These are phyloP conservation scores for Phalloptychus januarius DNA, from an alignment of 2,797 vertebrate species.

Conservation along the genomic window DNA sequence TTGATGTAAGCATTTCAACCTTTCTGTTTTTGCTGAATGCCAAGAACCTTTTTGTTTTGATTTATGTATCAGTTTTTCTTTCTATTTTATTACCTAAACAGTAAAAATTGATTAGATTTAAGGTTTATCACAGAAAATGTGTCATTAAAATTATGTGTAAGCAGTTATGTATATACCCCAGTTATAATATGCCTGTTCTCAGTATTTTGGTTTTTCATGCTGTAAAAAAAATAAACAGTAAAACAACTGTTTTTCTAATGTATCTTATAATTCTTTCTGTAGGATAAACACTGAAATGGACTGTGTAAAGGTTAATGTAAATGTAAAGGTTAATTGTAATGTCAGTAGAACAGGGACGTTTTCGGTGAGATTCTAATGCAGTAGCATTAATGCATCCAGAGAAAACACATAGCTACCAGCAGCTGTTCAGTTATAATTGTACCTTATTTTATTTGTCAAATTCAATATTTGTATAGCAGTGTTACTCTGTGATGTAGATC, in stretches of 20 bases:
- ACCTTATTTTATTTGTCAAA: neutral
- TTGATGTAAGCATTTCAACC: constrained; percentile 24
- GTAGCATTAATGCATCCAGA: too few relatives aligned
- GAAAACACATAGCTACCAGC: neutral
- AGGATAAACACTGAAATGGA: too few relatives aligned
- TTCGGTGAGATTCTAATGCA: too few relatives aligned
- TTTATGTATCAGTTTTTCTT: constrained; percentile 15
- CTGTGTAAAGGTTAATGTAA: neutral
- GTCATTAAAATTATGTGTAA: constrained; percentile 17
- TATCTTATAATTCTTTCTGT: neutral
- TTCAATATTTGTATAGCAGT: neutral
- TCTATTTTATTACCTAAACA: neutral
- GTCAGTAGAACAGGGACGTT: neutral
- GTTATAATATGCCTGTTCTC: constrained; percentile 2
- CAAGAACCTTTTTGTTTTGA: neutral
- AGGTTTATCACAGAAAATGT: constrained; percentile 15
- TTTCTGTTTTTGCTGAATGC: constrained; percentile 28
- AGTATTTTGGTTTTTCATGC: constrained; percentile 33
- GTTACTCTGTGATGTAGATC: neutral
- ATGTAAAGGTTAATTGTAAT: neutral
- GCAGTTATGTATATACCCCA: constrained; percentile 20
- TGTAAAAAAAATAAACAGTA: constrained; percentile 54
- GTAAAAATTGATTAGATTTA: neutral
- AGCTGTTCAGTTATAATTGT: neutral
- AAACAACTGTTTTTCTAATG: constrained; percentile 4